Percentiles rank a stretch among this genome's conserved stretches.
Evolutionary conservation across 2,797 vertebrate species (phyloP).

Genomic region (Neopelma chrysocephalum): DNA sequence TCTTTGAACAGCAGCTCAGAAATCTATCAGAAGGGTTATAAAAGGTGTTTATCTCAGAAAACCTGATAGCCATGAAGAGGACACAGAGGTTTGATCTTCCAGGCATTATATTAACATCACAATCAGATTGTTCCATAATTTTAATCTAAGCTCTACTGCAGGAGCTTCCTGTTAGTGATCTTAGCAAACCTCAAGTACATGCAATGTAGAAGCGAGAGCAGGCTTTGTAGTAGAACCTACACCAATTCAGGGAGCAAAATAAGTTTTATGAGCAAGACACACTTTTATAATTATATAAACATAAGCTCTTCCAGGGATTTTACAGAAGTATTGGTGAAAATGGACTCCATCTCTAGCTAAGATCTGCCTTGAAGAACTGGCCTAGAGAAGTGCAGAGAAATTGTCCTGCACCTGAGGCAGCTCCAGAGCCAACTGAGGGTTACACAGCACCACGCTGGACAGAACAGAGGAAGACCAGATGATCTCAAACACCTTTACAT

Average conservation of each 20-base stretch:
- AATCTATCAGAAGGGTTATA: background rate
- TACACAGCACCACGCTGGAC: rapidly evolving
- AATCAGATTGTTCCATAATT: background rate
- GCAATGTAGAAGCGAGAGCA: background rate
- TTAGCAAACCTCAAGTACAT: background rate
- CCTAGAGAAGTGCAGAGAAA: background rate
- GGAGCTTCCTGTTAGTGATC: background rate
- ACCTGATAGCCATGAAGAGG: background rate
- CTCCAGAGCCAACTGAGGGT: background rate
- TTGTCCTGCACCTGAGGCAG: background rate
- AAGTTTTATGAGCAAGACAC: background rate
- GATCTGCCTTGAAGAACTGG: background rate
- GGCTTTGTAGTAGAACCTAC: background rate
- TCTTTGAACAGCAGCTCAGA: background rate
- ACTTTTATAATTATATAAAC: background rate
- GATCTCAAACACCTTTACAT: background rate
- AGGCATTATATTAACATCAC: background rate
- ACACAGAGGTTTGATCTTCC: background rate
- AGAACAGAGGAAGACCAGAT: background rate
- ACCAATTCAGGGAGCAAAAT: background rate
- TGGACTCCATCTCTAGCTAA: background rate
- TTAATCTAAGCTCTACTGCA: background rate
- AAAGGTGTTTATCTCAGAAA: conserved; percentile 4
- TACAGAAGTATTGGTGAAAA: background rate
- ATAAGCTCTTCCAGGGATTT: background rate